These are phyloP conservation scores for Polyergus mexicanus DNA, from an alignment of 1,140 invertebrate genomes.

Conservation along the genomic window DNA sequence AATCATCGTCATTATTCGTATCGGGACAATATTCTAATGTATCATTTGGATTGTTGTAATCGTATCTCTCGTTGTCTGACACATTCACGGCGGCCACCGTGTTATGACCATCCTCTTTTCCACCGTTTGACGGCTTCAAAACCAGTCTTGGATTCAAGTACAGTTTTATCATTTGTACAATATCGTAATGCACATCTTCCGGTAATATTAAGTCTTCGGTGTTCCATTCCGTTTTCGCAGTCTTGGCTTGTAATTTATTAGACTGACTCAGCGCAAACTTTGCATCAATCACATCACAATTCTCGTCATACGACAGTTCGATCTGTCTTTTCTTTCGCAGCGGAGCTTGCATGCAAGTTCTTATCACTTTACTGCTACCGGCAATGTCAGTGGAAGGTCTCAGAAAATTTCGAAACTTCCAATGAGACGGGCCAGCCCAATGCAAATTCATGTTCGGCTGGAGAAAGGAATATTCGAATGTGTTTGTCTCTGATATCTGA, in stretches of 20 bases:
- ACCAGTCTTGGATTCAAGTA: constrained; percentile 63
- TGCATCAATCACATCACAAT: constrained; percentile 3
- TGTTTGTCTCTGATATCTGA: constrained; percentile 64
- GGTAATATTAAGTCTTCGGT: constrained; percentile 77
- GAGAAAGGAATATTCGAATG: constrained; percentile 91
- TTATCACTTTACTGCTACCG: constrained; percentile 57
- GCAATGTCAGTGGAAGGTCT: not conserved
- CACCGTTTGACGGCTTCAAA: not conserved
- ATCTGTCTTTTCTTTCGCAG: constrained; percentile 75
- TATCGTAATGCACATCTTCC: constrained; percentile 75
- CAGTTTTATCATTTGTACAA: constrained; percentile 67
- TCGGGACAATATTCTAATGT: constrained; percentile 85
- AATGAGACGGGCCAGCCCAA: constrained; percentile 93
- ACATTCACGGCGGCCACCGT: constrained; percentile 65
- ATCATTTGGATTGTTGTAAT: constrained; percentile 87
- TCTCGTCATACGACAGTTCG: constrained; percentile 67
- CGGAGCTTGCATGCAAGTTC: constrained; percentile 66
- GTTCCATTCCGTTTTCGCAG: constrained; percentile 75
- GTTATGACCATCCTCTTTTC: constrained; percentile 25
- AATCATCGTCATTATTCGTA: constrained; percentile 78
- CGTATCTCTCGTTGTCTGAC: constrained; percentile 82
- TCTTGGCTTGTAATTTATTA: constrained; percentile 68
- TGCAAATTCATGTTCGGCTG: constrained; percentile 87
- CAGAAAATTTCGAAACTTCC: constrained; percentile 87
- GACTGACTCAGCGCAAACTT: constrained; percentile 66